Base-by-base conservation (phyloP, 2,888 invertebrate species). In the Drosophila paranaensis region DNA sequence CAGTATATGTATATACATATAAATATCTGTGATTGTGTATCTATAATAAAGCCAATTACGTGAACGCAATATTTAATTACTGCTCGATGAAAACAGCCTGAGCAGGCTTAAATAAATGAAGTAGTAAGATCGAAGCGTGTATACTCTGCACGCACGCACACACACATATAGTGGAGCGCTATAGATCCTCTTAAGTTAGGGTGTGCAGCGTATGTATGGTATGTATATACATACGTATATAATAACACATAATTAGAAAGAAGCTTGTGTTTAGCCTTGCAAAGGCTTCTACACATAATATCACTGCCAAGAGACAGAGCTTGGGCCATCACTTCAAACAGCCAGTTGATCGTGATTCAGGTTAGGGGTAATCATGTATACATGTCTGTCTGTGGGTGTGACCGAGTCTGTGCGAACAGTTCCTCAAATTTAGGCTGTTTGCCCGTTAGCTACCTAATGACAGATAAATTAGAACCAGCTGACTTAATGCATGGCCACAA, bases 51-150 rank as follows among this genome's bases (percentile, higher is more conserved):
- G 61, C 68, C 67, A 73, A 79, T 78, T 77, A 82, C 82, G 85
- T 82, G 82, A 79, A 77, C 71, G 70, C 62, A 82, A 85, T 82
- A 79, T 66, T 81, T 84, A 85, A 82, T 74, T 84, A 71, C 60
- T 62, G 65, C 58, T 65, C 62, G 57, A 72, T 57, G 20, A 77
- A 68, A 83, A 57, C 60, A 54, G 56, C 64, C 60, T 55, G 30
- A 46, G 54, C 66, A 63, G 67, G 58, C 55, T 58, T 58, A 53
- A 66, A 16, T 48, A 74, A 61, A 56, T 43, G 58, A 69, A 61
- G 50, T 56, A 43, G 30, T 39, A 50, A 43, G 50, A 14, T 48
- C 64, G 77, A 66, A 56, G 10, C 9, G 39, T 20, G 9, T 10
- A 42, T 42, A 56, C 46, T 43, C 51, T 62, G 11, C 20, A 20